A percentile compares a stretch with the other conserved stretches of the same genome.
phyloP scores from a whole-genome alignment of 2,113 vertebrate species.

The Laticauda laticaudata region DNA sequence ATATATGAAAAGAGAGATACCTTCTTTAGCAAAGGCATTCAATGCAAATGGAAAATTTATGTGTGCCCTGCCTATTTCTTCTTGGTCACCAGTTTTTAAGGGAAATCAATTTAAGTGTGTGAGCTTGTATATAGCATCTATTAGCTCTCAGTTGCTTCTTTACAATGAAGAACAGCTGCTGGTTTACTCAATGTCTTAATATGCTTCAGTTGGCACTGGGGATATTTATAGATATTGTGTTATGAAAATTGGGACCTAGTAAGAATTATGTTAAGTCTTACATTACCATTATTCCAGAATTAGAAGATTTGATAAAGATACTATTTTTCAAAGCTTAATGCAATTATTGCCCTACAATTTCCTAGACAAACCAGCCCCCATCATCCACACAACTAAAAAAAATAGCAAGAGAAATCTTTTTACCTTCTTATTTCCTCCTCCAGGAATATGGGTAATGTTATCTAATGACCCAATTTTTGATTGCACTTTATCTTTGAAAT shows the following conservation, averaged over 20 bases:
- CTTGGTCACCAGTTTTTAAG: neutral
- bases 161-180: neutral
- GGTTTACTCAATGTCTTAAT: neutral
- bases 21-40: neutral
- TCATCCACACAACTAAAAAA: neutral
- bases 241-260: neutral
- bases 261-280: neutral
- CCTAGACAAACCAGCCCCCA: neutral
- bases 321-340: neutral
- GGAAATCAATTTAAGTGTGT: neutral
- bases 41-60: neutral
- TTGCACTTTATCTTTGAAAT: conserved; percentile 90
- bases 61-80: neutral
- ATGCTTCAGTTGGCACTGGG: neutral
- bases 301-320: neutral
- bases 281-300: neutral
- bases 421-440: conserved; percentile 92
- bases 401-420: neutral
- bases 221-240: neutral
- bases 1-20: neutral
- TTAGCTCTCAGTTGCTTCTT: neutral
- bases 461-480: conserved; percentile 93
- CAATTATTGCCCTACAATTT: neutral
- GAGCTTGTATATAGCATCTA: neutral
- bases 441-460: conserved; percentile 91